A percentile compares a stretch with the other conserved stretches of the same genome.
phyloP scores from a whole-genome alignment of 2,888 invertebrate species.

The Patella ulyssiponensis region DNA sequence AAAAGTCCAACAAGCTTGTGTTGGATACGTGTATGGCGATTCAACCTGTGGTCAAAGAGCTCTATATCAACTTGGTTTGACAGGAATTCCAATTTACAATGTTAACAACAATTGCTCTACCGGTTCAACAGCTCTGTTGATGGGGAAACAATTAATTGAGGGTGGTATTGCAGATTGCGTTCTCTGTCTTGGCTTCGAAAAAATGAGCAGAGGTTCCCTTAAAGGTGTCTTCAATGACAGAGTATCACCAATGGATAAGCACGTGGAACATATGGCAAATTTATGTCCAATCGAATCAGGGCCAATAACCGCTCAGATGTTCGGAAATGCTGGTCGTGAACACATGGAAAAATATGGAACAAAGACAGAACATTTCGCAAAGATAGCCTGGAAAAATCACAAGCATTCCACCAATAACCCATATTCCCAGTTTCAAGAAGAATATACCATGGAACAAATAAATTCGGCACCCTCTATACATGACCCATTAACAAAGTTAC shows the following conservation, averaged over 20 bases:
- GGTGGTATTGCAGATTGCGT: constrained; percentile 88
- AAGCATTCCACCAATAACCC: constrained; percentile 97
- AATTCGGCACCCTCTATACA: constrained; percentile 89
- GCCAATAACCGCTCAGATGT: constrained; percentile 94
- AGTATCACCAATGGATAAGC: constrained; percentile 81
- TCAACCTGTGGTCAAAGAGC: constrained; percentile 96
- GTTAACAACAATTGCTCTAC: constrained; percentile 98
- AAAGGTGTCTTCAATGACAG: constrained; percentile 76
- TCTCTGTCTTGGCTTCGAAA: constrained; percentile 96
- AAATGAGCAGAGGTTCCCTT: constrained; percentile 95
- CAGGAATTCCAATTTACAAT: constrained; percentile 96
- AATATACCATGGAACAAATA: constrained; percentile 92
- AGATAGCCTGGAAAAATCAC: constrained; percentile 98
- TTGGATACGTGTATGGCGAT: constrained; percentile 94
- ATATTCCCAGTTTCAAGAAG: constrained; percentile 94
- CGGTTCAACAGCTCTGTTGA: constrained; percentile 90
- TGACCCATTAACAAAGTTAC: constrained; percentile 93
- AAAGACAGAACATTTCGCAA: constrained; percentile 92
- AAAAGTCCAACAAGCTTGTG: constrained; percentile 89
- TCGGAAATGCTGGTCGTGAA: constrained; percentile 95
- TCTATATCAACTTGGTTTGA: constrained; percentile 93
- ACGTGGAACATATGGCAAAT: constrained; percentile 88
- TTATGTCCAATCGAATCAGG: constrained; percentile 84
- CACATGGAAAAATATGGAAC: constrained; percentile 97
- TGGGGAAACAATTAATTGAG: constrained; percentile 94